These are phyloP conservation scores for Ailurus styani DNA, from an alignment of 2,113 vertebrate species.

Conservation along the genomic window DNA sequence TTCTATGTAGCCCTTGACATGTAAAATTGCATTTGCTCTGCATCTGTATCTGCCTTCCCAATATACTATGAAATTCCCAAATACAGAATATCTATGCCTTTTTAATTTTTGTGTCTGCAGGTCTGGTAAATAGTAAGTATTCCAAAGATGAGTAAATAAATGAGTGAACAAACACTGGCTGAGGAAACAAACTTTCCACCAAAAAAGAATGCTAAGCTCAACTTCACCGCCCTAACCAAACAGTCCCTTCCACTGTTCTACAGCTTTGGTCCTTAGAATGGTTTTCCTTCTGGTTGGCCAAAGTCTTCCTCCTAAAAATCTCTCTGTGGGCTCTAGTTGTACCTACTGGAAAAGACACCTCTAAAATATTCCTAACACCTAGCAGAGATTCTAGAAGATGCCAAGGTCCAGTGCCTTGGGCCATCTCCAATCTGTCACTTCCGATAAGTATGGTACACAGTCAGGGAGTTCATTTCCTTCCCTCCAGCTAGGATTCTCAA, in stretches of 20 bases:
- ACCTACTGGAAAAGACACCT: neutral
- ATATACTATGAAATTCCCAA: neutral
- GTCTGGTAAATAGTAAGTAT: neutral
- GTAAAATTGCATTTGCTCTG: neutral
- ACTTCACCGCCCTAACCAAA: neutral
- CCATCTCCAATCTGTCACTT: neutral
- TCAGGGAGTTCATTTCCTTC: neutral
- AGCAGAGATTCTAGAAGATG: neutral
- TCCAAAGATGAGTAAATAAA: slow-evolving; percentile 18
- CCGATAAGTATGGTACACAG: neutral
- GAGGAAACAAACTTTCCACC: neutral
- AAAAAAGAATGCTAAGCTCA: neutral
- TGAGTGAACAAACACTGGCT: neutral
- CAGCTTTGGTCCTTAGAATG: neutral
- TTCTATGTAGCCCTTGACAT: neutral
- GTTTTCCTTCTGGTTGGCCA: neutral
- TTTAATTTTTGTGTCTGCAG: neutral
- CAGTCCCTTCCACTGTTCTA: neutral
- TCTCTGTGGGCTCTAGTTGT: neutral
- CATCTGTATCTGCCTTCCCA: neutral
- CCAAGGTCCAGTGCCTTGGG: neutral
- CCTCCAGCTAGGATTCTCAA: neutral
- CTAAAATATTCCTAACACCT: neutral
- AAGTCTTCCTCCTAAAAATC: neutral
- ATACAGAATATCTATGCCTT: neutral